Conservation (phyloP, 2,113 vertebrate genomes). For the Apteryx owenii region DNA sequence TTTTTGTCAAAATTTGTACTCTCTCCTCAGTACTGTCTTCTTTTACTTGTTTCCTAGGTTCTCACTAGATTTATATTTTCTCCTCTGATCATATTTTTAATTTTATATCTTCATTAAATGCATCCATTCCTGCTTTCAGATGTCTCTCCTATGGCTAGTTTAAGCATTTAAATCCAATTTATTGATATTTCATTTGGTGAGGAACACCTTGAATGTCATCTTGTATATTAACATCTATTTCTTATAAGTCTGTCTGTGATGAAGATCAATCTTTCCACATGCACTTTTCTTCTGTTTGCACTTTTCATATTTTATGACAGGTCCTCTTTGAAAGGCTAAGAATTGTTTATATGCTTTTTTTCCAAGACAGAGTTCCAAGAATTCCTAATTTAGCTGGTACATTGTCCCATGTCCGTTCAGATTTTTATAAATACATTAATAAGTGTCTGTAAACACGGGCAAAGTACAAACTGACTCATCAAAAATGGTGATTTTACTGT, state of each 20-base stretch:
- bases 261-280: neutral
- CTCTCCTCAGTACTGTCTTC: neutral
- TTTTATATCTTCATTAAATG: neutral
- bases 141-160: neutral
- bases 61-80: neutral
- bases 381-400: neutral
- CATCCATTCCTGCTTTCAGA: neutral
- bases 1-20: neutral
- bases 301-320: neutral
- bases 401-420: neutral
- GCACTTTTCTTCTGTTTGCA: neutral
- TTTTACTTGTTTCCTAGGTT: neutral
- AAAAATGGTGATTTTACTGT: neutral
- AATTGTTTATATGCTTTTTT: neutral
- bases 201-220: neutral
- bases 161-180: neutral
- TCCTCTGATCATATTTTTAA: neutral
- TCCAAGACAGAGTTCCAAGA: neutral
- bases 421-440: neutral
- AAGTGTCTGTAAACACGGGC: neutral
- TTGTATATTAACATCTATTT: neutral
- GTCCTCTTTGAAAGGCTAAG: neutral
- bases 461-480: neutral
- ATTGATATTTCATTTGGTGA: neutral
- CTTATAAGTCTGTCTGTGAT: neutral